These are phyloP conservation scores for Mormyrus iriodes DNA, from an alignment of 2,113 vertebrate genomes.

Conservation along the genomic window DNA sequence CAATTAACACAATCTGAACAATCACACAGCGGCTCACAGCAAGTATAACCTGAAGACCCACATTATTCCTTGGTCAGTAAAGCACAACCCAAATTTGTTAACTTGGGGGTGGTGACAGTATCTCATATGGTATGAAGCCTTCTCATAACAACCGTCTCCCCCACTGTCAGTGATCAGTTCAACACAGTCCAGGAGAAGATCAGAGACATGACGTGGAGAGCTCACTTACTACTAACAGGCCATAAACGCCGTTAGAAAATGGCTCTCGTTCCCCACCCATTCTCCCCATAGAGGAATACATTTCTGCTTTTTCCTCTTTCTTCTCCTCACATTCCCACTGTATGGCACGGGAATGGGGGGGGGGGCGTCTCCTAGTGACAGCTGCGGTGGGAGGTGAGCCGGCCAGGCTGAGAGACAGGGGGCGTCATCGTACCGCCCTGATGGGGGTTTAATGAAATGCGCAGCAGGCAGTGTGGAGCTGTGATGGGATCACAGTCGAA, in stretches of 20 bases:
- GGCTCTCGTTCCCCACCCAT: background rate
- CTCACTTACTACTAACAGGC: background rate
- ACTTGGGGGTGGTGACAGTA: background rate
- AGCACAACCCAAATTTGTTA: background rate
- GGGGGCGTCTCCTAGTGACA: background rate
- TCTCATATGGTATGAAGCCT: no score
- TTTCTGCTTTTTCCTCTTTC: background rate
- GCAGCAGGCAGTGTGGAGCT: background rate
- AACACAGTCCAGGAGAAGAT: background rate
- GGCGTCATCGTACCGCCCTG: background rate
- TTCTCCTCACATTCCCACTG: background rate
- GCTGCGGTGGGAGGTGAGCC: background rate
- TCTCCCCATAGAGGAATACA: background rate
- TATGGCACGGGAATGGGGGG: background rate
- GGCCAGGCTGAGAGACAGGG: background rate
- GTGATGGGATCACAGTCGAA: background rate
- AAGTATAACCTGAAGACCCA: background rate
- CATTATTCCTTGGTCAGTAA: background rate
- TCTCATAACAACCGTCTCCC: background rate
- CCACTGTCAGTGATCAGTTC: background rate
- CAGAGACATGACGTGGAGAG: background rate
- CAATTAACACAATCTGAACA: background rate
- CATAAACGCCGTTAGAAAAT: background rate
- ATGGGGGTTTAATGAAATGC: slow-evolving; percentile 17
- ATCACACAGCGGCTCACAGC: background rate